Conservation (phyloP, 2,113 vertebrate species). For the Malurus cyaneus region DNA sequence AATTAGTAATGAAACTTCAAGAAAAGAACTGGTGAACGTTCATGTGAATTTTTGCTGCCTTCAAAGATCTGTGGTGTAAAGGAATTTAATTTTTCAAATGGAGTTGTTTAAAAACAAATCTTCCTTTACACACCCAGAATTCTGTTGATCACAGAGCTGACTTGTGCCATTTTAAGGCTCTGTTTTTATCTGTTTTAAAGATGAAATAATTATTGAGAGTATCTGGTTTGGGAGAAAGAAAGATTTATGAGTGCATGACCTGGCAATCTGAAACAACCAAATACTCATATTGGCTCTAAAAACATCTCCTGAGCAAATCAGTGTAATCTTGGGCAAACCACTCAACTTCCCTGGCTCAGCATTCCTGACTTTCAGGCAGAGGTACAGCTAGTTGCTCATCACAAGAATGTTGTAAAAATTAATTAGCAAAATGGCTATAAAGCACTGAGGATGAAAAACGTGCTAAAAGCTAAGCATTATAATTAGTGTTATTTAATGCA, state of each 20-base stretch:
- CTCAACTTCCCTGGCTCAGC: background rate
- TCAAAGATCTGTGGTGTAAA: background rate
- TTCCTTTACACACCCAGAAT: background rate
- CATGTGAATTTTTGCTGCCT: background rate
- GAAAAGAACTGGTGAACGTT: background rate
- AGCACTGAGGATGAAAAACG: background rate
- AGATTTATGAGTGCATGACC: background rate
- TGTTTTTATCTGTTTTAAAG: background rate
- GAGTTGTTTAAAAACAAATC: background rate
- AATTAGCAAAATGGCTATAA: constrained; percentile 17
- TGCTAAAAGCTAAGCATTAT: constrained; percentile 39
- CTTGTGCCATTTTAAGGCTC: background rate
- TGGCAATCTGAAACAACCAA: background rate
- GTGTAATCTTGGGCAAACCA: background rate
- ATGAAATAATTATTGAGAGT: background rate
- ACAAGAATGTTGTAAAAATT: constrained; percentile 5
- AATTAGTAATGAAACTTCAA: background rate
- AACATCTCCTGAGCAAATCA: background rate
- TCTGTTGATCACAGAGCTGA: background rate
- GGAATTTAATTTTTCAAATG: background rate
- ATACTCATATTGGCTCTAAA: background rate
- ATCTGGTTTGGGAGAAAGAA: background rate
- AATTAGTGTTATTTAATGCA: constrained; percentile 58
- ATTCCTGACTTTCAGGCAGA: background rate
- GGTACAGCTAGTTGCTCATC: background rate